phyloP scores from a whole-genome alignment of 2,797 vertebrate genomes.

The Bovichtus diacanthus region DNA sequence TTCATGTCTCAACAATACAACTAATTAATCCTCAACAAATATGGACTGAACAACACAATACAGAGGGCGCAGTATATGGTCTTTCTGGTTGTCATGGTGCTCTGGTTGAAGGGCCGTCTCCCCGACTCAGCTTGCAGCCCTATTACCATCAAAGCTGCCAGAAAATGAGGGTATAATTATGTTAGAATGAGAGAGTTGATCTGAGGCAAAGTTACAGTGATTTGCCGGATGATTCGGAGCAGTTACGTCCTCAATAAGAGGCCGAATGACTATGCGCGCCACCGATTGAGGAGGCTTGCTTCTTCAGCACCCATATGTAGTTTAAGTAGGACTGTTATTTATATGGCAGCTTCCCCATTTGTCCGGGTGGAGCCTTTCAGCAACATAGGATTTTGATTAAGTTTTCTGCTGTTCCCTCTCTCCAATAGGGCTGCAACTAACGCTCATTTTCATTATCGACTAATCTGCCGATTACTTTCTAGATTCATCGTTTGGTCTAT shows the following conservation, averaged over 20 bases:
- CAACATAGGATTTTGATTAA: conserved; percentile 3
- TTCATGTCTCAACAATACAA: neutral
- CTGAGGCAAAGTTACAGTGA: conserved; percentile 3
- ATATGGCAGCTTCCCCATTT: neutral
- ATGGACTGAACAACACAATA: neutral
- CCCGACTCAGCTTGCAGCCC: neutral
- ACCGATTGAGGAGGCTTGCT: neutral
- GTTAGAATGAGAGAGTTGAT: conserved; percentile 3
- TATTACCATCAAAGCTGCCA: conserved; percentile 20
- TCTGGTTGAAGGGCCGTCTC: neutral
- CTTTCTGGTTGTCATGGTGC: conserved; percentile 6
- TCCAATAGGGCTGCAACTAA: no score
- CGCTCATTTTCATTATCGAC: no score
- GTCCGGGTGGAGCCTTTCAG: neutral
- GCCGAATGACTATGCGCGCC: neutral
- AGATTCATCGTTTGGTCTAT: no score
- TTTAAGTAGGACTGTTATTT: neutral
- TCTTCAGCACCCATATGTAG: conserved; percentile 14
- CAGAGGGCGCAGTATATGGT: neutral
- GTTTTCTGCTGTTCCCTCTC: neutral
- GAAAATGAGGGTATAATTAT: conserved; percentile 27
- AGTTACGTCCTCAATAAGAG: neutral
- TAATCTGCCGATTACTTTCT: no score
- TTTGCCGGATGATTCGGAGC: conserved; percentile 1
- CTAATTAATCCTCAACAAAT: neutral